Evolutionary conservation across 1,140 invertebrate genomes (phyloP).

Genomic region (Trachymyrmex septentrionalis): DNA sequence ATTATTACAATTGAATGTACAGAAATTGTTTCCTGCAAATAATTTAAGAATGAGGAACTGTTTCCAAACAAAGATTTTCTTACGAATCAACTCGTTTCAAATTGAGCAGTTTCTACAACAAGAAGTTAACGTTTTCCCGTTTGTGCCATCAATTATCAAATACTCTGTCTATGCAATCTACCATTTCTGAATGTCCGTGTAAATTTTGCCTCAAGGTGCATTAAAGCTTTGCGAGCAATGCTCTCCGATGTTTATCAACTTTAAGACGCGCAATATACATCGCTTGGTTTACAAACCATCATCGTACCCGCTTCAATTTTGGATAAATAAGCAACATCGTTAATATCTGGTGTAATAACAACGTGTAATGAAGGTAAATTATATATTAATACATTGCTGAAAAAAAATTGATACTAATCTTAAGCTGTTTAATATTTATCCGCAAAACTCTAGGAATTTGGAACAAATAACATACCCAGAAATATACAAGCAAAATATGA

Average conservation of each 20-base stretch:
- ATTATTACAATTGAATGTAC: conserved; percentile 5
- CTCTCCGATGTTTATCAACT: conserved; percentile 41
- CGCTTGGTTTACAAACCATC: not conserved
- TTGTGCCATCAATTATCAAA: conserved; percentile 14
- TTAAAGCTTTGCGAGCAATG: conserved; percentile 48
- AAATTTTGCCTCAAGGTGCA: conserved; percentile 26
- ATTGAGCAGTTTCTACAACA: not conserved
- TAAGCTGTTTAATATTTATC: not conserved
- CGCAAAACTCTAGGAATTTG: not conserved
- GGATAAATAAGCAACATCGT: conserved; percentile 6
- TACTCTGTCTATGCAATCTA: conserved; percentile 28
- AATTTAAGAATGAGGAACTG: not conserved
- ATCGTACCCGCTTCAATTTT: conserved; percentile 2
- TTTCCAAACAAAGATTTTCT: not conserved
- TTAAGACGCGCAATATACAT: conserved; percentile 31
- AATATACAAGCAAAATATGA: not conserved
- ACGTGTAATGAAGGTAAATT: conserved; percentile 17
- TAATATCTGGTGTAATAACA: conserved; percentile 31
- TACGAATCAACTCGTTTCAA: not conserved
- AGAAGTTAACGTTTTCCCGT: not conserved
- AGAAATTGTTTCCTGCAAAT: not conserved
- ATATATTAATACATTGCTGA: conserved; percentile 9
- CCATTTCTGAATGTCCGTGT: conserved; percentile 15
- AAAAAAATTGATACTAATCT: not conserved
- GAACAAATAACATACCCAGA: not conserved